These are phyloP conservation scores for Chloroceryle amazona DNA, from an alignment of 2,797 vertebrate genomes.

Conservation along the genomic window DNA sequence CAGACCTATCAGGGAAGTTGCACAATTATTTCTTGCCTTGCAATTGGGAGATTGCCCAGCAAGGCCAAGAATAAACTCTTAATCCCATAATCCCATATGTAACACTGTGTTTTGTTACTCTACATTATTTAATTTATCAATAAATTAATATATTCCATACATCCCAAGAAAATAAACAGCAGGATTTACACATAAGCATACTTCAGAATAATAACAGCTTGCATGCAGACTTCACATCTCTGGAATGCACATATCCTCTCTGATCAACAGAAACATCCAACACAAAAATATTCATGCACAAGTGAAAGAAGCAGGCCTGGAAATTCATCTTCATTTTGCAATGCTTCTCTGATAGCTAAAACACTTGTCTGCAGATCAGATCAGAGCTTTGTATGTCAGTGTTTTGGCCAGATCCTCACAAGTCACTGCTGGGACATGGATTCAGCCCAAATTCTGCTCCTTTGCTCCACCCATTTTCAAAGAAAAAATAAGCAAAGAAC, in stretches of 20 bases:
- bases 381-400: background rate
- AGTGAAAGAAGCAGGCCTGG: background rate
- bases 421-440: background rate
- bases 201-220: background rate
- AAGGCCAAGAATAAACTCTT: background rate
- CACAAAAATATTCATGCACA: background rate
- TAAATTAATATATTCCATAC: background rate
- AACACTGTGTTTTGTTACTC: background rate
- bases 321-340: background rate
- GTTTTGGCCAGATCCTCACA: background rate
- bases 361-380: background rate
- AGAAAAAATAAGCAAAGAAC: conserved; percentile 32
- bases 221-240: background rate
- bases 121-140: background rate
- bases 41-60: background rate
- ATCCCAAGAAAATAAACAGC: background rate
- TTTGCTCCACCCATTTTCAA: background rate
- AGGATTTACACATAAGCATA: background rate
- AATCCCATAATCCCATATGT: background rate
- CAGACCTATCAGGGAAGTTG: background rate
- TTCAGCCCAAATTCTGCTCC: background rate
- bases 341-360: background rate
- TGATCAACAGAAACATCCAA: background rate
- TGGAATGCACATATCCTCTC: background rate
- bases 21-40: background rate